A percentile compares a stretch with the other conserved stretches of the same genome.
These are phyloP conservation scores for Neofelis nebulosa DNA, from an alignment of 2,113 vertebrate genomes.

Conservation along the genomic window DNA sequence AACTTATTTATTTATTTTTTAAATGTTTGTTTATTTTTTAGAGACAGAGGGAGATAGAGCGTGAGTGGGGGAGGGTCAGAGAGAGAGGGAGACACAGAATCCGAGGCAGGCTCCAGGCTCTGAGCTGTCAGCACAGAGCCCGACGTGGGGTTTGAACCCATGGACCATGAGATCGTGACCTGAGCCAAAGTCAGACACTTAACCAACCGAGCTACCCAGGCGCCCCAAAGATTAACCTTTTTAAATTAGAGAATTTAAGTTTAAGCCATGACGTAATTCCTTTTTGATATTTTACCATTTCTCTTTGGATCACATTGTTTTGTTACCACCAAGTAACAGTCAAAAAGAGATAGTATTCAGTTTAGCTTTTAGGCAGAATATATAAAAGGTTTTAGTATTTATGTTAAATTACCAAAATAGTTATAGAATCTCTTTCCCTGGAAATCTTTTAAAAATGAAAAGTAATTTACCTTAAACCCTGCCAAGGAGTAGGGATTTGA, in stretches of 20 bases:
- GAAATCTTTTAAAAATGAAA: slow-evolving; percentile 24
- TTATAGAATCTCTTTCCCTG: not conserved
- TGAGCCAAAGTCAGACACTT: no score
- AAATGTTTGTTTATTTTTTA: no score
- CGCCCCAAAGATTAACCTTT: not conserved
- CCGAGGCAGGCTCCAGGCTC: no score
- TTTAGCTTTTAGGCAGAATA: slow-evolving; percentile 31
- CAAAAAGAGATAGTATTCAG: not conserved
- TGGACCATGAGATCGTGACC: no score
- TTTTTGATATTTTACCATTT: slow-evolving; percentile 37
- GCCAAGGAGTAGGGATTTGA: not conserved
- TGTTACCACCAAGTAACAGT: slow-evolving; percentile 3
- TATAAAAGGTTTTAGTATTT: slow-evolving; percentile 50
- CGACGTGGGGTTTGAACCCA: no score
- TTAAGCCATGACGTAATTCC: not conserved
- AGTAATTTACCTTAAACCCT: slow-evolving; percentile 40
- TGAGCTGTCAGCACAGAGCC: no score
- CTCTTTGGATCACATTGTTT: slow-evolving; percentile 25
- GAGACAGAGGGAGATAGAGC: no score
- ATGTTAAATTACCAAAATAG: slow-evolving; percentile 9
- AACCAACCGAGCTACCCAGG: no score
- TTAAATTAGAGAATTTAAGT: not conserved
- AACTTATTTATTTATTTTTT: not conserved
- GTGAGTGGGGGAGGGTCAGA: no score
- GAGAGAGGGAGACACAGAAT: no score